Conservation (phyloP, 2,888 invertebrate species). For the Nycteola revayana region DNA sequence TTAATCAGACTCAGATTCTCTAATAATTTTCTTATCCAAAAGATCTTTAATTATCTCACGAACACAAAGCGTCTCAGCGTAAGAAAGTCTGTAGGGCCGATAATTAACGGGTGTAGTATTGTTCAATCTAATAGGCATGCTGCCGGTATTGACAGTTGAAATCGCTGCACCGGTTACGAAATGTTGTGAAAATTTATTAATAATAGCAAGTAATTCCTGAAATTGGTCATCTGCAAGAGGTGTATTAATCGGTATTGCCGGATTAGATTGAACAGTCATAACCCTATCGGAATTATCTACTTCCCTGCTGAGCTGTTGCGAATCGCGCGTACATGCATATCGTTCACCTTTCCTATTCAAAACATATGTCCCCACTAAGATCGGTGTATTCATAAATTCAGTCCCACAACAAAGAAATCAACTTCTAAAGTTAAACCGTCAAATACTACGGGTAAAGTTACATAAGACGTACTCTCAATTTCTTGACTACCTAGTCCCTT, state of each 20-base stretch:
- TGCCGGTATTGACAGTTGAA: slow-evolving; percentile 1
- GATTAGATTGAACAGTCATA: neutral
- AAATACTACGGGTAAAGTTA: neutral
- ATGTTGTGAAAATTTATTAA: neutral
- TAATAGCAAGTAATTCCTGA: neutral
- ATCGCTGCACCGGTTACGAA: slow-evolving; percentile 1
- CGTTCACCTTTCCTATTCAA: slow-evolving; percentile 1
- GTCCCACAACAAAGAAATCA: neutral
- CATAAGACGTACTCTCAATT: slow-evolving; percentile 2
- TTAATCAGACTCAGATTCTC: too few species aligned
- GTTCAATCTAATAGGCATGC: slow-evolving; percentile 1
- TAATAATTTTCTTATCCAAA: neutral
- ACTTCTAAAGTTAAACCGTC: neutral
- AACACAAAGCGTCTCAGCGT: slow-evolving; percentile 2
- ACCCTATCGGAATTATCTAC: too few species aligned
- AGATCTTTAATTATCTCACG: neutral
- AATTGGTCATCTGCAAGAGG: too few species aligned
- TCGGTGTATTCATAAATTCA: neutral
- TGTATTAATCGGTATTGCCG: too few species aligned
- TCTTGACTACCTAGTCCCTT: neutral
- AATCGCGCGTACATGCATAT: neutral
- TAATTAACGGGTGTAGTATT: neutral
- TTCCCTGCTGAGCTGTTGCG: neutral
- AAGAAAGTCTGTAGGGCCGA: slow-evolving; percentile 3
- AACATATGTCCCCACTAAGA: too few species aligned